Evolutionary conservation across 1,140 invertebrate genomes (phyloP).

Genomic region (Anastrepha obliqua): DNA sequence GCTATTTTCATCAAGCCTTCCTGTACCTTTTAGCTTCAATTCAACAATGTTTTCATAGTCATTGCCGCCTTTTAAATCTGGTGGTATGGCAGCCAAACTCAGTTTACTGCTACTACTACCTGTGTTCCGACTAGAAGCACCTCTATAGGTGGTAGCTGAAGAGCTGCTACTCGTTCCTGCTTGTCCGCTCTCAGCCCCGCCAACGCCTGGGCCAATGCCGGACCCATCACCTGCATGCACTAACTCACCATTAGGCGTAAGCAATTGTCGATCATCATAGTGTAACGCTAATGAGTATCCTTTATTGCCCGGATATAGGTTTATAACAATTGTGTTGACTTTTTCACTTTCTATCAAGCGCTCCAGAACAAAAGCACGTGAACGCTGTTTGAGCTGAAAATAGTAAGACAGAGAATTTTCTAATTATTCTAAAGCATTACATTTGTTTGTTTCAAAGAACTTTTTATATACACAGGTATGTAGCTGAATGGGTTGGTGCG

Average conservation of each 20-base stretch:
- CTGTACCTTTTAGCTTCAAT: constrained; percentile 14
- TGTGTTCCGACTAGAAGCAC: constrained; percentile 60
- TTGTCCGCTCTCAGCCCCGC: not conserved
- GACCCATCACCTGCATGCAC: constrained; percentile 56
- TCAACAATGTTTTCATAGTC: not conserved
- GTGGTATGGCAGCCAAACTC: constrained; percentile 50
- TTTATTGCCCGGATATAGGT: constrained; percentile 92
- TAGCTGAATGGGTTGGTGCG: too few species aligned
- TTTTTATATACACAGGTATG: too few species aligned
- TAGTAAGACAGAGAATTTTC: not conserved
- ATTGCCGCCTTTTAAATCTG: constrained; percentile 52
- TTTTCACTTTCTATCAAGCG: constrained; percentile 88
- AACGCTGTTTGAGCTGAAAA: constrained; percentile 70
- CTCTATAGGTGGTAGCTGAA: constrained; percentile 5
- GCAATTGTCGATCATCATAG: constrained; percentile 73
- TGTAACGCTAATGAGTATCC: constrained; percentile 91
- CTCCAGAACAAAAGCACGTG: constrained; percentile 85
- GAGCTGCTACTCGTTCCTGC: constrained; percentile 17
- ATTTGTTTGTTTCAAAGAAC: too few species aligned
- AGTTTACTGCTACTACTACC: constrained; percentile 53
- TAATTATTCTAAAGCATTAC: too few species aligned
- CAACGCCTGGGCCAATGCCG: constrained; percentile 21
- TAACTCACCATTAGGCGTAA: constrained; percentile 68
- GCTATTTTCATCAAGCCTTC: not conserved
- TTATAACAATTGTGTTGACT: constrained; percentile 91